Evolutionary conservation across 2,797 vertebrate species (phyloP).

Genomic region (Hafferia zeledoni): DNA sequence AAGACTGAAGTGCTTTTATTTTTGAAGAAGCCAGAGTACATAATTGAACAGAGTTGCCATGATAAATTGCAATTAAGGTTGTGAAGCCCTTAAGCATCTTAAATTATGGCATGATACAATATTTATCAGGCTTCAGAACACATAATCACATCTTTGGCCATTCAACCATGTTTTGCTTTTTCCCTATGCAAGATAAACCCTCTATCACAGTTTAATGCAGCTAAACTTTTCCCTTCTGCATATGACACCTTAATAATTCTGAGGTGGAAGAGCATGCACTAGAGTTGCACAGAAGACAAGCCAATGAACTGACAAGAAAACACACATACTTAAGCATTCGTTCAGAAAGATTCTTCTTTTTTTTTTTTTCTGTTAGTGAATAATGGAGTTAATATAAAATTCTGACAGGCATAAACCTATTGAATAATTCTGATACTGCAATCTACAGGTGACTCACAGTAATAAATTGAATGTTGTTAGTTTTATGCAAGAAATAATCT

Average conservation of each 20-base stretch:
- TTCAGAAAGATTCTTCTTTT: not conserved
- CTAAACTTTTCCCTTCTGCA: not conserved
- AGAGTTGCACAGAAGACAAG: not conserved
- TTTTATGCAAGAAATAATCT: slow-evolving; percentile 37
- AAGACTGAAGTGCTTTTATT: not conserved
- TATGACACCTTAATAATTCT: not conserved
- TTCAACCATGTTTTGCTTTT: slow-evolving; percentile 19
- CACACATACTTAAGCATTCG: not conserved
- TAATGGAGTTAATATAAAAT: slow-evolving; percentile 31
- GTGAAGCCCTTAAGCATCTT: slow-evolving; percentile 15
- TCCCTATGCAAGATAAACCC: not conserved
- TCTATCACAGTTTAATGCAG: not conserved
- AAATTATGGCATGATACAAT: slow-evolving; percentile 14
- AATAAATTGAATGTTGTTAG: not conserved
- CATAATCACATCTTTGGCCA: slow-evolving; percentile 32
- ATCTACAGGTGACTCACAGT: not conserved
- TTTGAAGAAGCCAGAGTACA: not conserved
- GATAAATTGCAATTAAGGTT: slow-evolving; percentile 42
- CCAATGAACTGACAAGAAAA: slow-evolving; percentile 13
- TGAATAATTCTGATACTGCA: slow-evolving; percentile 28
- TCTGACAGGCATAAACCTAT: slow-evolving; percentile 17
- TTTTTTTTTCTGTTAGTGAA: slow-evolving; percentile 17
- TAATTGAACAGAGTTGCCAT: slow-evolving; percentile 26
- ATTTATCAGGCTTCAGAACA: slow-evolving; percentile 50
- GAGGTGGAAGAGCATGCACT: not conserved